Conservation (phyloP, 2,888 invertebrate genomes). For the Scotopteryx bipunctaria region DNA sequence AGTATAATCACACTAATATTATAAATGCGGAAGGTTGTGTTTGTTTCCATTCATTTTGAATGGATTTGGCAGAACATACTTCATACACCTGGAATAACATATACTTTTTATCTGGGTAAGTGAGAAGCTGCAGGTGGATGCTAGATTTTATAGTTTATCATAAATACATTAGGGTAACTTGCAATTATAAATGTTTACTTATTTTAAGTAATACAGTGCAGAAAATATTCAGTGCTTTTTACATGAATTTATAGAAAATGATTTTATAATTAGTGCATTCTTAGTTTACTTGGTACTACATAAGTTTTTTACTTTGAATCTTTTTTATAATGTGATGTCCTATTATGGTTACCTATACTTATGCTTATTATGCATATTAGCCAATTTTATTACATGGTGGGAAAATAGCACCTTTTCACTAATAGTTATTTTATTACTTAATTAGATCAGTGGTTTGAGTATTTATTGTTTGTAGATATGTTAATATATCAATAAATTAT, state of each 20-base stretch:
- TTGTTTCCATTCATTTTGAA: too few relatives aligned
- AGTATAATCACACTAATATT: too few relatives aligned
- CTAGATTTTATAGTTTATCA: too few relatives aligned
- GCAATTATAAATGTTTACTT: too few relatives aligned
- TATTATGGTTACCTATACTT: conserved; percentile 1
- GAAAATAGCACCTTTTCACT: not conserved
- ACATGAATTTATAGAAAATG: conserved; percentile 3
- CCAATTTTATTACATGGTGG: not conserved
- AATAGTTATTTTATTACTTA: conserved; percentile 1
- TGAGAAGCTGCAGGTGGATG: too few relatives aligned
- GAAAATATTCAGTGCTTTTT: conserved; percentile 2
- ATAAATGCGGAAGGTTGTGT: too few relatives aligned
- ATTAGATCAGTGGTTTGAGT: conserved; percentile 15
- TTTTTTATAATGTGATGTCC: conserved; percentile 20
- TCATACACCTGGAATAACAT: too few relatives aligned
- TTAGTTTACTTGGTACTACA: too few relatives aligned
- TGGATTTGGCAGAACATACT: too few relatives aligned
- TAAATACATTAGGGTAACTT: too few relatives aligned
- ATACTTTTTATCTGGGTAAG: too few relatives aligned
- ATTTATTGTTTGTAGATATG: conserved; percentile 32
- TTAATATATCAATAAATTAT: conserved; percentile 36
- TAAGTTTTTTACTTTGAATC: not conserved
- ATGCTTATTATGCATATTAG: conserved; percentile 1
- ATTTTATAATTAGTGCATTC: conserved; percentile 10
- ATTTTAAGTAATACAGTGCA: not conserved